phyloP scores from a whole-genome alignment of 2,888 invertebrate genomes.

The Alcis repandata region DNA sequence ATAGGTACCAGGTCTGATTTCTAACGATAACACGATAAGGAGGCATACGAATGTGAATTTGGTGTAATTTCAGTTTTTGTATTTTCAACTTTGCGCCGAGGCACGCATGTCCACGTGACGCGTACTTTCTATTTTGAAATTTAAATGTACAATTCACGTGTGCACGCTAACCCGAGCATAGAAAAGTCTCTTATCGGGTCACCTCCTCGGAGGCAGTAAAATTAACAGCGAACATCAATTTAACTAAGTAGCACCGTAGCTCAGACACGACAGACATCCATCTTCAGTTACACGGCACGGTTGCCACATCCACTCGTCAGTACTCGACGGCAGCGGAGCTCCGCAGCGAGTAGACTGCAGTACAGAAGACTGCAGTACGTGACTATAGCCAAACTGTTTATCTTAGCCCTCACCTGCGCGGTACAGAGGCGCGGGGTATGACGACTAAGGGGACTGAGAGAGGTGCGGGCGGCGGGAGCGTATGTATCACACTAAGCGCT shows the following conservation, averaged over 20 bases:
- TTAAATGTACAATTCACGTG: neutral
- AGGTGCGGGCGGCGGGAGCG: too few relatives aligned
- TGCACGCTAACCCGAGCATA: neutral
- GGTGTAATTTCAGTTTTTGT: neutral
- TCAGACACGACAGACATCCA: neutral
- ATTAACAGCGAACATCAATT: conserved; percentile 1
- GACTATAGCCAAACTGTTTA: too few relatives aligned
- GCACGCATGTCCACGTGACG: neutral
- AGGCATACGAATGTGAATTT: conserved; percentile 12
- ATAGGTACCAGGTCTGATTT: neutral
- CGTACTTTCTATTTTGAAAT: neutral
- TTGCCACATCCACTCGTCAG: neutral
- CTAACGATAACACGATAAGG: neutral
- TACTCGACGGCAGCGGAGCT: neutral
- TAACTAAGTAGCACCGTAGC: neutral
- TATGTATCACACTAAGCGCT: too few relatives aligned
- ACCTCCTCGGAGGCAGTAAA: neutral
- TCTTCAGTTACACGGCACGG: neutral
- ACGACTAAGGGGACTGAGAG: too few relatives aligned
- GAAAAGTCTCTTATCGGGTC: neutral
- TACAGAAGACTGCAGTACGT: too few relatives aligned
- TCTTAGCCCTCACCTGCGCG: too few relatives aligned
- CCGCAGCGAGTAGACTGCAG: neutral
- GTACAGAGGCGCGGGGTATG: too few relatives aligned
- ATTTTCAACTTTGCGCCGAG: neutral